A percentile compares a stretch with the other conserved stretches of the same genome.
phyloP scores from a whole-genome alignment of 2,888 invertebrate genomes.

The Leucoma salicis region DNA sequence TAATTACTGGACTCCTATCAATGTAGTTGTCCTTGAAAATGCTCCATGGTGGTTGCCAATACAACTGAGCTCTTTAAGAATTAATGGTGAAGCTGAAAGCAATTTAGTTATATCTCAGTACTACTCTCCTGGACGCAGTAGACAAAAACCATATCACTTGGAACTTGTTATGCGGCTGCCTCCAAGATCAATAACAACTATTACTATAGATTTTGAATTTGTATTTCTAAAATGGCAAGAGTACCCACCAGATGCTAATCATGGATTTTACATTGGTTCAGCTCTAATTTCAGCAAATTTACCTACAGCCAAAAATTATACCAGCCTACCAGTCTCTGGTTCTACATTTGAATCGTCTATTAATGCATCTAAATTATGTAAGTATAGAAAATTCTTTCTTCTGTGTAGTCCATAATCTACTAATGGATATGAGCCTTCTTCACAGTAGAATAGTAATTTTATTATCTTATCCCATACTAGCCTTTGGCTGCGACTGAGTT shows the following conservation, averaged over 20 bases:
- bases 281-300: slow-evolving; percentile 91
- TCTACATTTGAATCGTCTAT: slow-evolving; percentile 85
- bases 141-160: slow-evolving; percentile 92
- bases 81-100: slow-evolving; percentile 83
- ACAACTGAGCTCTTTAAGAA: slow-evolving; percentile 92
- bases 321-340: slow-evolving; percentile 87
- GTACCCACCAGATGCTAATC: slow-evolving; percentile 99
- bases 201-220: slow-evolving; percentile 95
- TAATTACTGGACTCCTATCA: slow-evolving; percentile 87
- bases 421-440: too few species aligned
- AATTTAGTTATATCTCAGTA: slow-evolving; percentile 81
- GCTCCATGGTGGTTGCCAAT: slow-evolving; percentile 95
- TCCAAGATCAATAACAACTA: slow-evolving; percentile 88
- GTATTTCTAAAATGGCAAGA: slow-evolving; percentile 99
- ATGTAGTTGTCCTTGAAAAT: slow-evolving; percentile 93
- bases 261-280: slow-evolving; percentile 97
- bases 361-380: slow-evolving; percentile 83
- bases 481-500: too few species aligned
- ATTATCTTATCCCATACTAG: too few species aligned
- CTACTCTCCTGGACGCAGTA: slow-evolving; percentile 89
- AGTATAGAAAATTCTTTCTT: slow-evolving; percentile 34
- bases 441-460: too few species aligned
- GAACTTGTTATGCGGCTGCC: slow-evolving; percentile 92
- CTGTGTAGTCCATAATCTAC: too few species aligned
- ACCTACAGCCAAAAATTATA: slow-evolving; percentile 90